phyloP scores from a whole-genome alignment of 2,888 invertebrate genomes.

The Calameuta pallipes region DNA sequence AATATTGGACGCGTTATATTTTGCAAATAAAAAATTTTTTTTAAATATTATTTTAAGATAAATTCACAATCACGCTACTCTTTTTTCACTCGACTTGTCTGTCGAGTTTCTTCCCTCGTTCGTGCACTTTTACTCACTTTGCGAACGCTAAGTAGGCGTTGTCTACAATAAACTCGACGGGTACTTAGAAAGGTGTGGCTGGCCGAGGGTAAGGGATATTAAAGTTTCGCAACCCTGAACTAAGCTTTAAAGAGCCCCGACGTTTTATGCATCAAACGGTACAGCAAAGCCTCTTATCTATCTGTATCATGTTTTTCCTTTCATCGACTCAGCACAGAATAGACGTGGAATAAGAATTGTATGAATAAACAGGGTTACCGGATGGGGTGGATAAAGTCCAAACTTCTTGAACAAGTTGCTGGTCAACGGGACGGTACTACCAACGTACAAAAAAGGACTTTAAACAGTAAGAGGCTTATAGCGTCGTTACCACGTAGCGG shows the following conservation, averaged over 20 bases:
- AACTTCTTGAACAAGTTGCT: neutral
- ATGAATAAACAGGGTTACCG: neutral
- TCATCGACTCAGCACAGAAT: neutral
- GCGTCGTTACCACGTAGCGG: neutral
- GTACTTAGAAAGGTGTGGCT: slow-evolving; percentile 13
- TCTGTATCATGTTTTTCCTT: neutral
- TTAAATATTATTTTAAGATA: neutral
- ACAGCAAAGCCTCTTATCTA: slow-evolving; percentile 48
- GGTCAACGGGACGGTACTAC: neutral
- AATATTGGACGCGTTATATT: neutral
- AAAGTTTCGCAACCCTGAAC: slow-evolving; percentile 41
- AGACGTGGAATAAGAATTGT: neutral
- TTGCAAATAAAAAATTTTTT: too few species aligned
- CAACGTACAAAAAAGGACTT: neutral
- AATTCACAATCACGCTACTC: neutral
- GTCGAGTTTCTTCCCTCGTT: neutral
- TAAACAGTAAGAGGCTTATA: neutral
- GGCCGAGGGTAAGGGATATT: slow-evolving; percentile 13
- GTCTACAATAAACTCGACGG: slow-evolving; percentile 32
- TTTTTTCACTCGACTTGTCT: neutral
- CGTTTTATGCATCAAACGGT: slow-evolving; percentile 38
- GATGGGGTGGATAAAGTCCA: neutral
- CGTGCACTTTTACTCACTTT: neutral
- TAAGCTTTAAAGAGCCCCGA: slow-evolving; percentile 34
- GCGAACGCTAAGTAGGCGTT: slow-evolving; percentile 15